Evolutionary conservation across 2,888 invertebrate genomes (phyloP).

Genomic region (Heliconius aoede): DNA sequence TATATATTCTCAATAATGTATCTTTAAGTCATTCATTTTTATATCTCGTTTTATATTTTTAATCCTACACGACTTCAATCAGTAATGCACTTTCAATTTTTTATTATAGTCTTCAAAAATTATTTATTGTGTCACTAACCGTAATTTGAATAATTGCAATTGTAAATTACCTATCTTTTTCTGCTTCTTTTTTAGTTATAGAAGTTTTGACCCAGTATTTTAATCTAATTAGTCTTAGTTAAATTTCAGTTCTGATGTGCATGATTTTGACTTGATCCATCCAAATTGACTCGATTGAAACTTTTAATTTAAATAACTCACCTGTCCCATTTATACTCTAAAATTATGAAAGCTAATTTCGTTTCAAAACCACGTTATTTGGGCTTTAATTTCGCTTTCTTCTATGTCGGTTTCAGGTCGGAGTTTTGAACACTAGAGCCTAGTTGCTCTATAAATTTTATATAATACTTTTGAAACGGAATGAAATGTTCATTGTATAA

Average conservation of each 20-base stretch:
- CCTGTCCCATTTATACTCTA: neutral
- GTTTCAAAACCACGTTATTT: slow-evolving; percentile 22
- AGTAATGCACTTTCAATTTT: neutral
- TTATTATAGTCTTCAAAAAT: neutral
- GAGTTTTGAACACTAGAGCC: slow-evolving; percentile 31
- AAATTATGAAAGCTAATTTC: slow-evolving; percentile 25
- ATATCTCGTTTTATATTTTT: neutral
- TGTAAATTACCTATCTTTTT: neutral
- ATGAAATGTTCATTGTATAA: slow-evolving; percentile 23
- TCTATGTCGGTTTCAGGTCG: slow-evolving; percentile 14
- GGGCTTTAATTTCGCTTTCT: slow-evolving; percentile 32
- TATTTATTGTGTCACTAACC: neutral
- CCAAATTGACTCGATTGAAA: neutral
- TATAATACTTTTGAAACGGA: slow-evolving; percentile 18
- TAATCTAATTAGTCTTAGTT: neutral
- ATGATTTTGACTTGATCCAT: neutral
- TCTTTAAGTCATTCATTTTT: neutral
- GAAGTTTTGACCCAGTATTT: neutral
- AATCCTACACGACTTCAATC: neutral
- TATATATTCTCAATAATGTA: neutral
- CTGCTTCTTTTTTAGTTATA: neutral
- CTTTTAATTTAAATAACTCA: neutral
- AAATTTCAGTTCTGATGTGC: neutral
- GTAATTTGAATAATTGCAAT: neutral
- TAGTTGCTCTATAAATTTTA: slow-evolving; percentile 27